These are phyloP conservation scores for Leptoteleia sp. DNA, from an alignment of 1,140 invertebrate species.

Conservation along the genomic window DNA sequence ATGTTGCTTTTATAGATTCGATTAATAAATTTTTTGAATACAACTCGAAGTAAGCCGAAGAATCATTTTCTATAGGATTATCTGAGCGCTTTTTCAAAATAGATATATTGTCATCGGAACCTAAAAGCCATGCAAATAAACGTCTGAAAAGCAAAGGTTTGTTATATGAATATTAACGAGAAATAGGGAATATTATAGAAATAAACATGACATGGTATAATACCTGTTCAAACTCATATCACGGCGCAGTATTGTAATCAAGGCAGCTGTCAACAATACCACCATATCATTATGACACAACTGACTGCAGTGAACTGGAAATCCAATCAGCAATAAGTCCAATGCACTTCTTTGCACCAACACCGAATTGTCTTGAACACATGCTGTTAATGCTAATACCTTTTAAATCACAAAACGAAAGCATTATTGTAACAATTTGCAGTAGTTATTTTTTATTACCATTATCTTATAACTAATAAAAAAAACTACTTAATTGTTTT, in stretches of 20 bases:
- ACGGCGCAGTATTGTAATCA: conserved; percentile 91
- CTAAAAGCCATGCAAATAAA: conserved; percentile 92
- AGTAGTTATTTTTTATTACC: conserved; percentile 5
- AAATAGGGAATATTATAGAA: too few relatives aligned
- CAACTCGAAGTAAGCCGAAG: conserved; percentile 86
- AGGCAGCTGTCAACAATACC: conserved; percentile 88
- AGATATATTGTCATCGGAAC: conserved; percentile 85
- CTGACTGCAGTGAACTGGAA: conserved; percentile 92
- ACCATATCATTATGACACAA: conserved; percentile 88
- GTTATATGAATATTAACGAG: neutral
- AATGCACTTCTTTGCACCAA: conserved; percentile 93
- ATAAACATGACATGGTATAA: neutral
- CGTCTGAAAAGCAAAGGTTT: conserved; percentile 83
- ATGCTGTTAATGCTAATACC: conserved; percentile 86
- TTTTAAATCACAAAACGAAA: conserved; percentile 50
- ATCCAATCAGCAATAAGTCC: conserved; percentile 91
- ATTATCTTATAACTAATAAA: too few relatives aligned
- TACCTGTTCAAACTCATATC: conserved; percentile 96
- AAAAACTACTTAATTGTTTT: too few relatives aligned
- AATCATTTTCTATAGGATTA: conserved; percentile 65
- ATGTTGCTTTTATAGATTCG: conserved; percentile 84
- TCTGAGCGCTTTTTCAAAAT: conserved; percentile 80
- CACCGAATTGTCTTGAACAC: conserved; percentile 90
- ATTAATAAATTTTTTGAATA: conserved; percentile 87
- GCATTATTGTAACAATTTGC: neutral